A percentile compares a stretch with the other conserved stretches of the same genome.
These are phyloP conservation scores for Marronus borbonicus DNA, from an alignment of 2,888 invertebrate genomes.

Conservation along the genomic window DNA sequence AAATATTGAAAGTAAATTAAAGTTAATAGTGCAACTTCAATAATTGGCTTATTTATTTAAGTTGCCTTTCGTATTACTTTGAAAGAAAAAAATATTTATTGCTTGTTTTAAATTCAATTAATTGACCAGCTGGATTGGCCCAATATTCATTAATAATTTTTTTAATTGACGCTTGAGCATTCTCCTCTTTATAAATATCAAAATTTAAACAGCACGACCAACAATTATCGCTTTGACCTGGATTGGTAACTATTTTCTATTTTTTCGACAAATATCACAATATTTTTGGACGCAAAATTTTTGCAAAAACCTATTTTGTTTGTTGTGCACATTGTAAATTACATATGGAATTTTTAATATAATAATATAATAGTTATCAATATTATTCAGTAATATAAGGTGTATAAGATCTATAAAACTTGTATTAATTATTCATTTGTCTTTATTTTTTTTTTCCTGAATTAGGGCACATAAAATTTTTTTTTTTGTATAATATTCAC, in stretches of 20 bases:
- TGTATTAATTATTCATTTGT: slow-evolving; percentile 13
- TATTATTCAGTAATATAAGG: slow-evolving; percentile 43
- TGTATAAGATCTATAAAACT: slow-evolving; percentile 43
- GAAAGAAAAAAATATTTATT: no score
- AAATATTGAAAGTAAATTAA: no score
- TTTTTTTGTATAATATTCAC: slow-evolving; percentile 63
- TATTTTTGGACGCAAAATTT: slow-evolving; percentile 59
- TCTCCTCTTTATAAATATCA: background rate
- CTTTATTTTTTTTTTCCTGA: slow-evolving; percentile 32
- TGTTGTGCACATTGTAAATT: slow-evolving; percentile 61
- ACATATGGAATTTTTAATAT: slow-evolving; percentile 43
- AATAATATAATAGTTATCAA: slow-evolving; percentile 43
- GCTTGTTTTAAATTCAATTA: no score
- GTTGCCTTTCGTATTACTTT: no score
- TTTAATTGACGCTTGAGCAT: slow-evolving; percentile 22
- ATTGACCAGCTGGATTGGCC: no score
- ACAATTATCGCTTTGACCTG: slow-evolving; percentile 4
- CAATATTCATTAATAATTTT: no score
- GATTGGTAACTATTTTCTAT: slow-evolving; percentile 23
- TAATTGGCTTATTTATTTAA: no score
- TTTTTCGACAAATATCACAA: slow-evolving; percentile 53
- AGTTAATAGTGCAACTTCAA: no score
- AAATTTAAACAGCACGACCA: background rate
- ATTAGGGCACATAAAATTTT: slow-evolving; percentile 43
- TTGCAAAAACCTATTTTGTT: slow-evolving; percentile 59